Evolutionary conservation across 2,888 invertebrate genomes (phyloP).

Genomic region (Eledona agricola): DNA sequence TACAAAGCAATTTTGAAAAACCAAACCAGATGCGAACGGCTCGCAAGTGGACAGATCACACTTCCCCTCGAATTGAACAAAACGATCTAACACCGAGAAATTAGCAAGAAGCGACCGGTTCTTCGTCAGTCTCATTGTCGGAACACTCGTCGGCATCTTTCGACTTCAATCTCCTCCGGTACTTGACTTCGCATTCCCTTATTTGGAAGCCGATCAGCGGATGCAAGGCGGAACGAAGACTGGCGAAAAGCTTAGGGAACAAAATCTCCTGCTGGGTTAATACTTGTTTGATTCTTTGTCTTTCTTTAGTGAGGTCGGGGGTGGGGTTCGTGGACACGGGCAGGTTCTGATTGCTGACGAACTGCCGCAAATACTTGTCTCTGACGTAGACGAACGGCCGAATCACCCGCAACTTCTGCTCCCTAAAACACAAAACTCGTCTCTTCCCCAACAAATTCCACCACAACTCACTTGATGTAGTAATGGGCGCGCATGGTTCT

Average conservation of each 20-base stretch:
- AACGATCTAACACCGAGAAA: slow-evolving; percentile 14
- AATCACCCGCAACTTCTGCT: slow-evolving; percentile 82
- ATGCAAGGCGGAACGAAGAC: slow-evolving; percentile 78
- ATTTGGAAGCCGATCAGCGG: slow-evolving; percentile 71
- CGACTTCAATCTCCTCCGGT: slow-evolving; percentile 69
- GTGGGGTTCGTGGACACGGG: slow-evolving; percentile 65
- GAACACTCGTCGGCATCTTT: slow-evolving; percentile 67
- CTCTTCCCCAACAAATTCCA: no score
- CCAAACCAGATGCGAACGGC: background rate
- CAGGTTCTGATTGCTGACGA: slow-evolving; percentile 76
- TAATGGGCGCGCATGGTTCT: slow-evolving; percentile 84
- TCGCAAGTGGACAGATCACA: slow-evolving; percentile 5
- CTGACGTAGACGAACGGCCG: slow-evolving; percentile 89
- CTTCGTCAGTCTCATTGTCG: slow-evolving; percentile 74
- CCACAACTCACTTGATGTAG: slow-evolving; percentile 71
- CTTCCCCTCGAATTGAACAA: background rate
- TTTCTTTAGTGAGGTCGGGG: slow-evolving; percentile 57
- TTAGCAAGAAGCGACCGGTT: slow-evolving; percentile 66
- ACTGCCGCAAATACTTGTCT: slow-evolving; percentile 76
- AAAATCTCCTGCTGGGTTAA: slow-evolving; percentile 78
- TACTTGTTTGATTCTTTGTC: slow-evolving; percentile 71
- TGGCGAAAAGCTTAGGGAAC: slow-evolving; percentile 78
- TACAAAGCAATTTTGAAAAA: slow-evolving; percentile 11
- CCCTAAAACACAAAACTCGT: slow-evolving; percentile 69
- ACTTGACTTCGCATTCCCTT: slow-evolving; percentile 66